Percentiles rank a stretch among this genome's conserved stretches.
phyloP scores from a whole-genome alignment of 2,113 vertebrate genomes.

The Ardeotis arabs region DNA sequence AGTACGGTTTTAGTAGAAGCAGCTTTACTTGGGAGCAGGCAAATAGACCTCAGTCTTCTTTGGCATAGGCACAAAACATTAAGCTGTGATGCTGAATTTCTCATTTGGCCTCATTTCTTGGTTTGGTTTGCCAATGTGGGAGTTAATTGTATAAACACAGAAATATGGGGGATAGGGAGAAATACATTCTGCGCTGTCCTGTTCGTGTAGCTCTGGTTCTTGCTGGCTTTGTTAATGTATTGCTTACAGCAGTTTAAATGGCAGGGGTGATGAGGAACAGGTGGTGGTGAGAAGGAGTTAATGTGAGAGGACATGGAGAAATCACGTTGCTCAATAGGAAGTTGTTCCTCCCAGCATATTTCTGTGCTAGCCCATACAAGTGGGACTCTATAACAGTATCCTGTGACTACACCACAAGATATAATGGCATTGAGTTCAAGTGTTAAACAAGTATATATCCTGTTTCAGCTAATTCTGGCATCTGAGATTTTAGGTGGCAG shows the following conservation, averaged over 20 bases:
- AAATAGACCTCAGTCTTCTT: neutral
- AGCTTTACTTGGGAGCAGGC: neutral
- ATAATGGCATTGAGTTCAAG: neutral
- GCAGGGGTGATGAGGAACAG: neutral
- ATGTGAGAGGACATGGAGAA: constrained; percentile 16
- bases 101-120: constrained; percentile 41
- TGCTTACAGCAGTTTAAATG: neutral
- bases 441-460: neutral
- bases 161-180: neutral
- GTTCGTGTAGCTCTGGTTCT: neutral
- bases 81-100: constrained; percentile 2
- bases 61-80: neutral
- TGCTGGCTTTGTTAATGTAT: neutral
- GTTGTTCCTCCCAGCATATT: neutral
- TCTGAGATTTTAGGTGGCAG: neutral
- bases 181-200: neutral
- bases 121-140: constrained; percentile 40
- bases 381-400: neutral
- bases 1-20: neutral
- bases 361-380: neutral
- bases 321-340: neutral
- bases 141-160: constrained; percentile 45
- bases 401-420: neutral
- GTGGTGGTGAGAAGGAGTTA: neutral
- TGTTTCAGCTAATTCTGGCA: neutral